Evolutionary conservation across 2,113 vertebrate species (phyloP).

Genomic region (Dromiciops gliroides): DNA sequence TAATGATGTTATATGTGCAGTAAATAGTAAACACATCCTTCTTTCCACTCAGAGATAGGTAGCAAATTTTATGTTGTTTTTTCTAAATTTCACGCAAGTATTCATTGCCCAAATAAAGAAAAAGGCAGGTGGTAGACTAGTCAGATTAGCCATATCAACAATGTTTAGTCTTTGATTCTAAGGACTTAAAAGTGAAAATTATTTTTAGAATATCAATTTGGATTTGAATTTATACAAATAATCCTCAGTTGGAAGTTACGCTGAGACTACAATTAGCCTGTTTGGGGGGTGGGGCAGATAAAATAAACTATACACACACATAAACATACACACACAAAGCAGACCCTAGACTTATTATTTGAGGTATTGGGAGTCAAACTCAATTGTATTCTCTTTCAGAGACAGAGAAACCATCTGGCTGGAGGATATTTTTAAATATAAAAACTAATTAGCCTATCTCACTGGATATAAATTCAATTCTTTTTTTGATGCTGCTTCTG

Average conservation of each 20-base stretch:
- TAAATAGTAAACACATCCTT: constrained; percentile 23
- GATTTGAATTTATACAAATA: constrained; percentile 43
- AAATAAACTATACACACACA: background rate
- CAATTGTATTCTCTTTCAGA: constrained; percentile 75
- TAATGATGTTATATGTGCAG: background rate
- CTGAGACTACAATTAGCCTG: constrained; percentile 52
- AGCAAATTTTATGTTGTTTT: constrained; percentile 19
- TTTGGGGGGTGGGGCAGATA: constrained; percentile 59
- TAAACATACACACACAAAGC: background rate
- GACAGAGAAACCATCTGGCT: constrained; percentile 76
- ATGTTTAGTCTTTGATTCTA: constrained; percentile 67
- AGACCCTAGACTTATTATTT: constrained; percentile 60
- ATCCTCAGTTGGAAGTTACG: background rate
- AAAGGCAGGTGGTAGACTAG: constrained; percentile 37
- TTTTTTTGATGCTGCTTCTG: constrained; percentile 77
- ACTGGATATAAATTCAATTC: constrained; percentile 84
- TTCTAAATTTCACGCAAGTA: constrained; percentile 65
- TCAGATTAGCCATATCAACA: constrained; percentile 65
- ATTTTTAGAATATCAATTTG: constrained; percentile 64
- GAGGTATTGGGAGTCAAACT: constrained; percentile 75
- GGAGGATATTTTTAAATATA: constrained; percentile 77
- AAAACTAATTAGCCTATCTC: constrained; percentile 83
- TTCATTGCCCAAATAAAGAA: constrained; percentile 18
- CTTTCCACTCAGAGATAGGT: background rate
- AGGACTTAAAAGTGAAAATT: constrained; percentile 71